Evolutionary conservation across 2,113 vertebrate species (phyloP).

Genomic region (Lasiurus borealis): DNA sequence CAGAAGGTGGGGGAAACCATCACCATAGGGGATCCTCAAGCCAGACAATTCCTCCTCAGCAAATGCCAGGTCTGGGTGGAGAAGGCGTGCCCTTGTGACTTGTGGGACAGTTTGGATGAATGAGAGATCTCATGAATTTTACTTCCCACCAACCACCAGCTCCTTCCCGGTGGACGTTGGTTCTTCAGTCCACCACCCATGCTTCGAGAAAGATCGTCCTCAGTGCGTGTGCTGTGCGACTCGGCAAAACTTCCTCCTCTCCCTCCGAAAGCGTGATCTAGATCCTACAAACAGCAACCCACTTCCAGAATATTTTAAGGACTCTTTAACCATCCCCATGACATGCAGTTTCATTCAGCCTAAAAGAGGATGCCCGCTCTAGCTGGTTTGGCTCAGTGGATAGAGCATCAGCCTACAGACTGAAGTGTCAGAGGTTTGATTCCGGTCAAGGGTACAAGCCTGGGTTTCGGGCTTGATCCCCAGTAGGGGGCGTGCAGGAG

Average conservation of each 20-base stretch:
- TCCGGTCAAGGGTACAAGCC: too few relatives aligned
- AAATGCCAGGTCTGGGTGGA: neutral
- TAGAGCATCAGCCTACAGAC: too few relatives aligned
- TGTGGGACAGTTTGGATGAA: neutral
- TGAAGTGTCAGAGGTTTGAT: too few relatives aligned
- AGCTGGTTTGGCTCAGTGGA: too few relatives aligned
- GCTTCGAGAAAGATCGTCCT: neutral
- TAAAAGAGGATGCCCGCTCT: neutral
- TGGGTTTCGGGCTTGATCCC: too few relatives aligned
- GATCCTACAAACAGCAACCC: slow-evolving; percentile 63
- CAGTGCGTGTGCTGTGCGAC: neutral
- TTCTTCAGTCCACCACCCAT: neutral
- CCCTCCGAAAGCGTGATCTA: slow-evolving; percentile 59
- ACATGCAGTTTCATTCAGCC: neutral
- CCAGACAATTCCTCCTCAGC: neutral
- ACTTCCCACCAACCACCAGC: neutral
- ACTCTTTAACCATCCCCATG: slow-evolving; percentile 54
- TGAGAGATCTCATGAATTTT: slow-evolving; percentile 18
- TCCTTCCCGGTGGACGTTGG: slow-evolving; percentile 15
- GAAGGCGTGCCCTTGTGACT: neutral
- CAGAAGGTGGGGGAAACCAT: neutral
- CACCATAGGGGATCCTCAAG: neutral
- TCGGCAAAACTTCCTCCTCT: neutral
- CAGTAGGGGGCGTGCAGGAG: too few relatives aligned
- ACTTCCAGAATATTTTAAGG: slow-evolving; percentile 66